Evolutionary conservation across 2,888 invertebrate species (phyloP).

Genomic region (Agrotis puta): DNA sequence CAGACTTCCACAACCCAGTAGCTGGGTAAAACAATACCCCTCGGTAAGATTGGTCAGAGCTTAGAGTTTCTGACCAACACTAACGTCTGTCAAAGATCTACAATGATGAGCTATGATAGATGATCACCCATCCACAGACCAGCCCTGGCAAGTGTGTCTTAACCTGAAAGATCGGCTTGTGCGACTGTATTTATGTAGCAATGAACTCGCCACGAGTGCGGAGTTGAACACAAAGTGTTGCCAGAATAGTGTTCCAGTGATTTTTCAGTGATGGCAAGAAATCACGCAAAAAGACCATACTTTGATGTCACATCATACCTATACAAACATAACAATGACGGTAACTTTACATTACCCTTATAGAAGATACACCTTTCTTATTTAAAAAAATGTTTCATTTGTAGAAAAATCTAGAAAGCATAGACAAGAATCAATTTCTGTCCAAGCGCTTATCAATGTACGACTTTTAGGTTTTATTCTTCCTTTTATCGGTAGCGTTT

Average conservation of each 20-base stretch:
- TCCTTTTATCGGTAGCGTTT: no score
- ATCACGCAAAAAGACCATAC: background rate
- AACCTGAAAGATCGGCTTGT: no score
- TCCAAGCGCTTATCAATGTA: no score
- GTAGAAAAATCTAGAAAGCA: background rate
- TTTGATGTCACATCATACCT: background rate
- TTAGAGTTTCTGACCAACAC: background rate
- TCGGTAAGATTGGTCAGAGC: background rate
- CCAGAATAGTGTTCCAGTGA: background rate
- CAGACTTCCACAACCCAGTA: background rate
- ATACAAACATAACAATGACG: background rate
- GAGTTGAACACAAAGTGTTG: background rate
- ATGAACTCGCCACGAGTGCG: no score
- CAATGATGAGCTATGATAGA: no score
- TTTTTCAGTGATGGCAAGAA: background rate
- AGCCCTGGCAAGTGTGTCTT: no score
- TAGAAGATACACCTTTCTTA: conserved; percentile 19
- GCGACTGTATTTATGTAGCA: no score
- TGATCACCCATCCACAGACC: no score
- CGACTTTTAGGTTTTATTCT: no score
- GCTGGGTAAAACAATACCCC: background rate
- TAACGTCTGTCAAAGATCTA: background rate
- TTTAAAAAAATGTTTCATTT: background rate
- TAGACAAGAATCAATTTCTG: no score
- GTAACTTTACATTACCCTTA: conserved; percentile 1